A percentile compares a stretch with the other conserved stretches of the same genome.
These are phyloP conservation scores for Coelinius sp. DNA, from an alignment of 2,888 invertebrate genomes.

Conservation along the genomic window DNA sequence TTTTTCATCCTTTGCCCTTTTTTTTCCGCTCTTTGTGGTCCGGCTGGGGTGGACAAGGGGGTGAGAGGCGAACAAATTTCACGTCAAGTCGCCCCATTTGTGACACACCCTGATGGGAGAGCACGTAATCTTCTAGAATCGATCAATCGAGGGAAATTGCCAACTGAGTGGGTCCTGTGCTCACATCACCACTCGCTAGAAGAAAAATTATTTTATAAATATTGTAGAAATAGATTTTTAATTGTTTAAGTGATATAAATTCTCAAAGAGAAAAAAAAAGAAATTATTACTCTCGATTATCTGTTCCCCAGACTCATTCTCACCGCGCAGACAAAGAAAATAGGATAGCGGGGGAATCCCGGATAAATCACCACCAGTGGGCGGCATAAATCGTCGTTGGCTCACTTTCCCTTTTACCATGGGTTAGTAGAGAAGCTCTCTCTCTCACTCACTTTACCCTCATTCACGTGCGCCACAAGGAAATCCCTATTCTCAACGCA, in stretches of 20 bases:
- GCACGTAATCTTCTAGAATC: constrained; percentile 55
- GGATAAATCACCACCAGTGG: constrained; percentile 34
- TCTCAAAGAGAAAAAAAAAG: not conserved
- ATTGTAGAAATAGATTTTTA: not conserved
- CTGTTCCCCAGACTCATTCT: not conserved
- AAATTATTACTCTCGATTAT: not conserved
- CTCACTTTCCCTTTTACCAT: constrained; percentile 34
- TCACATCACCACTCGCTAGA: constrained; percentile 8
- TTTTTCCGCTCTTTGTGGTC: constrained; percentile 23
- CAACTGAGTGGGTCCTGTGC: constrained; percentile 46
- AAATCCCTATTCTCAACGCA: constrained; percentile 26
- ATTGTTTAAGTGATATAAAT: too few species aligned
- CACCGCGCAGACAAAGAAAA: constrained; percentile 29
- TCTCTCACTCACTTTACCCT: constrained; percentile 30
- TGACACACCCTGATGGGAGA: constrained; percentile 44
- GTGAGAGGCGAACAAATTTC: constrained; percentile 13
- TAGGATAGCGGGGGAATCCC: constrained; percentile 18
- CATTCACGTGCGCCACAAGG: constrained; percentile 22
- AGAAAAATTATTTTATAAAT: too few species aligned
- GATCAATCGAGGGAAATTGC: constrained; percentile 60
- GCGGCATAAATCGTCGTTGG: constrained; percentile 40
- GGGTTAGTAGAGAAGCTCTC: constrained; percentile 16
- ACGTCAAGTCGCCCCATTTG: constrained; percentile 44
- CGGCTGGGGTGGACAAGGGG: constrained; percentile 6
- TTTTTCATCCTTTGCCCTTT: not conserved